These are phyloP conservation scores for Hemicordylus capensis DNA, from an alignment of 2,113 vertebrate species.

Conservation along the genomic window DNA sequence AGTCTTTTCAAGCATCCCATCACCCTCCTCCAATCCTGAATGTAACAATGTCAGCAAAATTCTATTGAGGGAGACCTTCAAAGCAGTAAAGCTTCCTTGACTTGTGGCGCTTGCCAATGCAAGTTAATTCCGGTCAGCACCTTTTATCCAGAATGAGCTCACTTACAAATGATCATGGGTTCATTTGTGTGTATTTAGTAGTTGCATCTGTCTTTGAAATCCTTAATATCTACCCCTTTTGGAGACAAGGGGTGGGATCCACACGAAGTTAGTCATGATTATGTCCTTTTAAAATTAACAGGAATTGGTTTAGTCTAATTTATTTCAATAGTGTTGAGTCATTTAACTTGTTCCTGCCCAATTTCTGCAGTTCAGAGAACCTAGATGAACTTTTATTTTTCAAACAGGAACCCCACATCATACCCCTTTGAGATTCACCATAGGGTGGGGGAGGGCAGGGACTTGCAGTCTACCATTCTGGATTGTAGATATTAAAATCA, in stretches of 20 bases:
- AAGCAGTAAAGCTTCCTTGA: neutral
- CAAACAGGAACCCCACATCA: neutral
- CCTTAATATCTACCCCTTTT: neutral
- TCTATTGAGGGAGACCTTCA: neutral
- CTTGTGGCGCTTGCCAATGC: neutral
- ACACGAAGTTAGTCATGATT: no score
- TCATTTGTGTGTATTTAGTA: neutral
- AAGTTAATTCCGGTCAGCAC: neutral
- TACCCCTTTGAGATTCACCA: neutral
- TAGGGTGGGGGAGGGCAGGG: neutral
- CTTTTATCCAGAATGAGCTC: neutral
- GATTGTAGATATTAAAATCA: conserved; percentile 10
- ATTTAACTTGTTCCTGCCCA: no score
- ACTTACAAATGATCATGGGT: neutral
- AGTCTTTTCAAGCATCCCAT: neutral
- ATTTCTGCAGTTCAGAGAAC: neutral
- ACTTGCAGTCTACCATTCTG: neutral
- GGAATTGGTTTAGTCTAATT: no score
- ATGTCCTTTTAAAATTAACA: no score
- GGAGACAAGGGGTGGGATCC: no score
- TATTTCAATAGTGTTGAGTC: no score
- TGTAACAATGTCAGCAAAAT: neutral
- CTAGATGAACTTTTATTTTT: neutral
- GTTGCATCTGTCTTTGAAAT: neutral
- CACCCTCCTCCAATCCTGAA: neutral